Evolutionary conservation across 2,888 invertebrate genomes (phyloP), one percentile per base, ranked within the genome.

Genomic region (Steinernema hermaphroditum): DNA sequence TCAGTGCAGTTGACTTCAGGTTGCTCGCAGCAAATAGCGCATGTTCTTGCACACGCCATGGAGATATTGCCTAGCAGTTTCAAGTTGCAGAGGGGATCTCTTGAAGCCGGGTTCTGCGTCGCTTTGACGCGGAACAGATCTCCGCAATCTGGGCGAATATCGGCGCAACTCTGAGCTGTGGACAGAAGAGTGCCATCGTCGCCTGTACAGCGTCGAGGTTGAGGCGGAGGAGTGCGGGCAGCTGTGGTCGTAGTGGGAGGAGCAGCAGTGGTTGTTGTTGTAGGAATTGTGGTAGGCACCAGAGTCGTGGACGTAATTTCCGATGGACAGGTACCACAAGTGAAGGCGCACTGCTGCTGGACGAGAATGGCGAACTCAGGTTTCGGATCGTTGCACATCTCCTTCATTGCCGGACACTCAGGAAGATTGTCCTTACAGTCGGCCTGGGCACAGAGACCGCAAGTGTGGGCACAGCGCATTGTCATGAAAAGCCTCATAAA

Each of bases 1-100:
- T 78, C 77, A 44, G 80, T 80, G 69, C 37, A 37, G 37, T 37
- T 37, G 37, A 80, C 80, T 37, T 69, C 72, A n/a, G 79, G 73
- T 43, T 80, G 80, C 69, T 78, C 78, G 37, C 78, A 78, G 69
- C 78, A 78, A 50, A 77, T 80, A 12, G 80, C 78, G 54, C 78
- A 78, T 1, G 74, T 75, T 49, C 78, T 76, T 8, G 80, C 57
- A 68, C 78, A 78, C 50, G 78, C 77, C 34, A 78, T 77, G 22
- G 80, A 71, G 22, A 78, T 37, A 73, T 80, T 77, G 43, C 78
- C 78, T 37, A 80, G 68, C 68, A 80, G 49, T 24, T 77, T 80
- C 54, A 78, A 74, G 70, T 80, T 77, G 54, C 78, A 78, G 32
- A 75, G 73, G 2, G 78, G 79, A 43, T 78, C 78, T 27, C 71